phyloP scores from a whole-genome alignment of 2,113 vertebrate genomes.

The Eulemur rufifrons region DNA sequence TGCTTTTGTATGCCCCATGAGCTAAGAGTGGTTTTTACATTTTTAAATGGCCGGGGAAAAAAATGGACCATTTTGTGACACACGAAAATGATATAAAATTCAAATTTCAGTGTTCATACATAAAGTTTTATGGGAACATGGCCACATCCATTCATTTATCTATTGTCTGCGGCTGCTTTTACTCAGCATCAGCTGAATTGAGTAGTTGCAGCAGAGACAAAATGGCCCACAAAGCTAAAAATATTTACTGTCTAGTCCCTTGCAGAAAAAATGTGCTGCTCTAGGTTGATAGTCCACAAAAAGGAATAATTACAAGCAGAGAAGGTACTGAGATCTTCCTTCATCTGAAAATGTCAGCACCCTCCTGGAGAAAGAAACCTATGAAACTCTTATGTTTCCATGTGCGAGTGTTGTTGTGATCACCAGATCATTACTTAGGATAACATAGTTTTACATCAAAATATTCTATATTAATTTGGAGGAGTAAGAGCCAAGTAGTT shows the following conservation, averaged over 20 bases:
- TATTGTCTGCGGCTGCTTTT: slow-evolving; percentile 3
- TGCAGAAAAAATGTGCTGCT: not conserved
- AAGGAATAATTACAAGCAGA: not conserved
- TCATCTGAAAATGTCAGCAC: slow-evolving; percentile 42
- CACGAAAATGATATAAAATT: slow-evolving; percentile 8
- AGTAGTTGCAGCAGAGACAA: not conserved
- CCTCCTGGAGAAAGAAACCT: slow-evolving; percentile 5
- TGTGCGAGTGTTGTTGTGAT: not conserved
- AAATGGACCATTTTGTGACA: not conserved
- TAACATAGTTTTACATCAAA: not conserved
- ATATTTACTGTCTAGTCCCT: not conserved
- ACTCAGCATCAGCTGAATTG: not conserved
- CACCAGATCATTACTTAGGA: not conserved
- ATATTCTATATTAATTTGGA: slow-evolving; percentile 19
- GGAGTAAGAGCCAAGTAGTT: slow-evolving; percentile 2
- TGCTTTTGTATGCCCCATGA: not conserved
- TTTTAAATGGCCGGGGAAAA: not conserved
- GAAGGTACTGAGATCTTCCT: slow-evolving; percentile 28
- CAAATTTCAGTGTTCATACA: slow-evolving; percentile 33
- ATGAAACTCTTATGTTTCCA: not conserved
- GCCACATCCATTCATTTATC: not conserved
- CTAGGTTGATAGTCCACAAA: not conserved
- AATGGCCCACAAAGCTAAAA: not conserved
- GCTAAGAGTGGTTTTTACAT: not conserved
- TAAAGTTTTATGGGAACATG: slow-evolving; percentile 27